Conservation (phyloP, 2,888 invertebrate genomes). For the Pegoplata infirma region DNA sequence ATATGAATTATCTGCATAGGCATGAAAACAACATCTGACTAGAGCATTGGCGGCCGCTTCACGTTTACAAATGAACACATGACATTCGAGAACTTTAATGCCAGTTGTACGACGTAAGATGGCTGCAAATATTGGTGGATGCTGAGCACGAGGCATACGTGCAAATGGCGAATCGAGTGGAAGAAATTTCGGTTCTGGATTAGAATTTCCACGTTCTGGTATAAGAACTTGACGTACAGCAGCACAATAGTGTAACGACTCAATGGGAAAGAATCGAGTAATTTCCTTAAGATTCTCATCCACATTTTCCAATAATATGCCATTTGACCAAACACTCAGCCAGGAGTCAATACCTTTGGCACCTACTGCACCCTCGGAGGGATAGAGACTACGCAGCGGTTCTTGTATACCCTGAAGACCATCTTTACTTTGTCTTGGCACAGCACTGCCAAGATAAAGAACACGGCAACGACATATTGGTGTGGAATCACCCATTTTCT, state of each 20-base stretch:
- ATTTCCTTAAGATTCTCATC: slow-evolving; percentile 96
- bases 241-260: slow-evolving; percentile 96
- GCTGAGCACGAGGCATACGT: slow-evolving; percentile 92
- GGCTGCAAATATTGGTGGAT: slow-evolving; percentile 98
- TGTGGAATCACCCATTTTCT: slow-evolving; percentile 85
- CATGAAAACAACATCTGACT: slow-evolving; percentile 97
- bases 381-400: slow-evolving; percentile 96
- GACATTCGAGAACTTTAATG: slow-evolving; percentile 98
- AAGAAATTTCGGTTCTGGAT: slow-evolving; percentile 90
- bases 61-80: slow-evolving; percentile 98
- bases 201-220: slow-evolving; percentile 82
- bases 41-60: slow-evolving; percentile 98
- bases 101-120: slow-evolving; percentile 96
- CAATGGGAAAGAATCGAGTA: slow-evolving; percentile 96
- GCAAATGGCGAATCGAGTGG: slow-evolving; percentile 98
- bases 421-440: slow-evolving; percentile 98
- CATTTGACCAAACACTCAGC: slow-evolving; percentile 98
- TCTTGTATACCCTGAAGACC: slow-evolving; percentile 98
- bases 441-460: slow-evolving; percentile 96
- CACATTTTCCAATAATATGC: slow-evolving; percentile 95
- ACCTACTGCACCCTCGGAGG: slow-evolving; percentile 93
- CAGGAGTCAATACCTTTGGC: slow-evolving; percentile 96
- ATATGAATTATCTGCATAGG: slow-evolving; percentile 97
- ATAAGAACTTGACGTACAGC: slow-evolving; percentile 92
- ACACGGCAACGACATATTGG: slow-evolving; percentile 98